Evolutionary conservation across 2,888 invertebrate genomes (phyloP).

Genomic region (Pristionchus maxplancki): DNA sequence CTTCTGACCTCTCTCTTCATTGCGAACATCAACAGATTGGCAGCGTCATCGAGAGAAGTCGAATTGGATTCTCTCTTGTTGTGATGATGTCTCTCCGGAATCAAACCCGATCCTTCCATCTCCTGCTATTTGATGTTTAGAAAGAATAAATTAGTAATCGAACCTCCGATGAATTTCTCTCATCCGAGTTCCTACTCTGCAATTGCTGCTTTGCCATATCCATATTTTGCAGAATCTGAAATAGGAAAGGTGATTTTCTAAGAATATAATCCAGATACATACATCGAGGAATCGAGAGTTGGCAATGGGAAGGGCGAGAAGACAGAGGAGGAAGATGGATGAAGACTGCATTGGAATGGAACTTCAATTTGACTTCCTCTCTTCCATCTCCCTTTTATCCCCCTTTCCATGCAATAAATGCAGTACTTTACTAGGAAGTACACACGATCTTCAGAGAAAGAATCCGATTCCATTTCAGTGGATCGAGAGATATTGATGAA

Average conservation of each 20-base stretch:
- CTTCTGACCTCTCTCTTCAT: slow-evolving; percentile 13
- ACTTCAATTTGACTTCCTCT: not conserved
- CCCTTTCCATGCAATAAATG: slow-evolving; percentile 17
- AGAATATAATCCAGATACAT: not conserved
- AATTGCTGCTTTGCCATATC: not conserved
- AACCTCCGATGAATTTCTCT: not conserved
- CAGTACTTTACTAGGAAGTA: slow-evolving; percentile 15
- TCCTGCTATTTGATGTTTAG: not conserved
- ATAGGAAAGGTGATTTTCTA: not conserved
- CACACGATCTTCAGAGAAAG: slow-evolving; percentile 9
- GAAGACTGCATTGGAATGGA: not conserved
- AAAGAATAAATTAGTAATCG: not conserved
- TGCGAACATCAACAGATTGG: not conserved
- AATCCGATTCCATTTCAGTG: not conserved
- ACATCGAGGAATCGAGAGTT: slow-evolving; percentile 2
- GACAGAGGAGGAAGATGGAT: not conserved
- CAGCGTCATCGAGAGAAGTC: not conserved
- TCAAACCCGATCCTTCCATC: not conserved
- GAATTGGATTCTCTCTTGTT: not conserved
- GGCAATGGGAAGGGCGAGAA: not conserved
- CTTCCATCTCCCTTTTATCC: slow-evolving; percentile 6
- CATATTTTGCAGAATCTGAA: not conserved
- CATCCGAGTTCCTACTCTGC: not conserved
- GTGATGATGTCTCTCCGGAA: not conserved
- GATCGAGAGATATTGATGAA: not conserved